These are phyloP conservation scores for Phyto melanocephala DNA, from an alignment of 2,888 invertebrate genomes.

Conservation along the genomic window DNA sequence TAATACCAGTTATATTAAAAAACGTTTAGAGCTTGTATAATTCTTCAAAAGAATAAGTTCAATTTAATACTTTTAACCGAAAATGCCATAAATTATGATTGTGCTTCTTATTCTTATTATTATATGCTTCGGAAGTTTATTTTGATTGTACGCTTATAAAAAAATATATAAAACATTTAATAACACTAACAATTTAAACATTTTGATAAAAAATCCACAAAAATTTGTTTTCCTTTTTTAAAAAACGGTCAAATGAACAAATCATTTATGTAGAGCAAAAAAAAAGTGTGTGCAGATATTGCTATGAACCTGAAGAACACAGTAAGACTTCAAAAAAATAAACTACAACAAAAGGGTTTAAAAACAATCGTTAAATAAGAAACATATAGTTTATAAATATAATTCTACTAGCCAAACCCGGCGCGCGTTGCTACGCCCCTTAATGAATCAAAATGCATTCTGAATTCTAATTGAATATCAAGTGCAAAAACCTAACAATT, in stretches of 20 bases:
- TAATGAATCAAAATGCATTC: too few relatives aligned
- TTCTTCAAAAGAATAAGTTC: neutral
- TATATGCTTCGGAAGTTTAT: neutral
- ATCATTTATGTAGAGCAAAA: neutral
- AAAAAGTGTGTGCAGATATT: neutral
- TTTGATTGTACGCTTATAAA: neutral
- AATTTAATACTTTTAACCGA: slow-evolving; percentile 2
- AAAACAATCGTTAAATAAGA: too few relatives aligned
- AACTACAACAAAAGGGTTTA: too few relatives aligned
- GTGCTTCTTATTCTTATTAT: slow-evolving; percentile 3
- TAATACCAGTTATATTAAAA: slow-evolving; percentile 3
- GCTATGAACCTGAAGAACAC: too few relatives aligned
- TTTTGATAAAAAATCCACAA: neutral
- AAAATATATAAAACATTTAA: slow-evolving; percentile 38
- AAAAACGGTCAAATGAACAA: neutral
- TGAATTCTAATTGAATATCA: too few relatives aligned
- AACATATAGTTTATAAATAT: too few relatives aligned
- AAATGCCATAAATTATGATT: slow-evolving; percentile 55
- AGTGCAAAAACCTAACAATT: too few relatives aligned
- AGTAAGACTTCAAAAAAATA: too few relatives aligned
- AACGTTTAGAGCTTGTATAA: neutral
- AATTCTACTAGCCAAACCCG: too few relatives aligned
- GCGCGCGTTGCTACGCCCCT: too few relatives aligned
- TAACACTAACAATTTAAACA: slow-evolving; percentile 49
- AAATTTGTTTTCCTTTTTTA: too few relatives aligned